Conservation (phyloP, 1,140 invertebrate genomes). For the Anastrepha obliqua region DNA sequence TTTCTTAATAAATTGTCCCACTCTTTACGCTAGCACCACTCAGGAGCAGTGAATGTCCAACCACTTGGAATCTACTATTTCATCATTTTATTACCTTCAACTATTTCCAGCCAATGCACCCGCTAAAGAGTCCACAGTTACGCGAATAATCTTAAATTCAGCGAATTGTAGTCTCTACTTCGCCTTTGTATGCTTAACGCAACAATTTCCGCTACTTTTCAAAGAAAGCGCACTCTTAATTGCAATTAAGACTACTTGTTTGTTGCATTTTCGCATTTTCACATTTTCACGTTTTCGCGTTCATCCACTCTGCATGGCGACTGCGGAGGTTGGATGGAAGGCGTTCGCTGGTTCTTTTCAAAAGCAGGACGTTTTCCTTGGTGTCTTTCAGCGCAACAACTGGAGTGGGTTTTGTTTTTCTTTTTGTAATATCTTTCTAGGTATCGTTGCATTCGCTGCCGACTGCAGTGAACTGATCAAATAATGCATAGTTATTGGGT, state of each 20-base stretch:
- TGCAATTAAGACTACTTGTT: constrained; percentile 52
- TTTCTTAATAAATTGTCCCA: background rate
- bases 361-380: background rate
- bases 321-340: background rate
- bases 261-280: constrained; percentile 20
- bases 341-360: background rate
- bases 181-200: constrained; percentile 41
- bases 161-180: background rate
- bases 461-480: background rate
- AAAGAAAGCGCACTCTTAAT: constrained; percentile 39
- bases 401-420: background rate
- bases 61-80: background rate
- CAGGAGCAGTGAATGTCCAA: background rate
- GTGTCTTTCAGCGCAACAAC: background rate
- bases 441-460: background rate
- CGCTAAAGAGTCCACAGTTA: background rate
- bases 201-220: constrained; percentile 48
- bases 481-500: constrained; percentile 18
- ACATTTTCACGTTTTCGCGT: background rate
- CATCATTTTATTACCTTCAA: constrained; percentile 18
- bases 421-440: background rate
- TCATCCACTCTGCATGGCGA: background rate
- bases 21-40: background rate
- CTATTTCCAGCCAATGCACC: constrained; percentile 22
- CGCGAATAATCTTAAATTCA: background rate